A percentile compares a stretch with the other conserved stretches of the same genome.
These are phyloP conservation scores for Acarapis woodi DNA, from an alignment of 1,140 invertebrate genomes.

Conservation along the genomic window DNA sequence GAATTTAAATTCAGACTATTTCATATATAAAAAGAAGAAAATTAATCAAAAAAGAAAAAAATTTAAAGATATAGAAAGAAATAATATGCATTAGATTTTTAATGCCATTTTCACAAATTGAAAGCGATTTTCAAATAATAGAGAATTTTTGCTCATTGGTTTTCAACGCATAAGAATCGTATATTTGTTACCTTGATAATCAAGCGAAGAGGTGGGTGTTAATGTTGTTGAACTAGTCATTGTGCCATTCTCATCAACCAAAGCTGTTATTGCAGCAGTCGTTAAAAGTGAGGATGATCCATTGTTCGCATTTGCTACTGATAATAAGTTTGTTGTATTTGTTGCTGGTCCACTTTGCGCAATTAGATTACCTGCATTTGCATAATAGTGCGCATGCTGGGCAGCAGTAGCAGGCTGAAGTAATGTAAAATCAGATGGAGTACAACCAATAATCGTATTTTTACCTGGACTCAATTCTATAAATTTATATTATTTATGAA, in stretches of 20 bases:
- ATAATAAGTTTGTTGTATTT: not conserved
- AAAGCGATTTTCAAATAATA: no score
- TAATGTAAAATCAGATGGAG: constrained; percentile 1
- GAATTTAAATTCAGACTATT: no score
- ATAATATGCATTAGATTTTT: no score
- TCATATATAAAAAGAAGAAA: no score
- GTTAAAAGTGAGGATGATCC: not conserved
- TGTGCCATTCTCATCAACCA: no score
- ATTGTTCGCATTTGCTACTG: not conserved
- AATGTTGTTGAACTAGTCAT: no score
- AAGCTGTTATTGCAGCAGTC: not conserved
- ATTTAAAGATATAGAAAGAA: no score
- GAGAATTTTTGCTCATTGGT: no score
- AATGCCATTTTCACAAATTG: no score
- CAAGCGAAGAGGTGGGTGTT: not conserved
- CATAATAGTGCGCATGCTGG: not conserved
- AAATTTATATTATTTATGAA: no score
- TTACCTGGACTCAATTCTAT: constrained; percentile 2
- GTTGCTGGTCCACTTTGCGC: constrained; percentile 1
- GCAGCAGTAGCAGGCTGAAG: not conserved
- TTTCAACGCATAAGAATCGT: no score
- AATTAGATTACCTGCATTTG: not conserved
- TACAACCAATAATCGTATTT: not conserved
- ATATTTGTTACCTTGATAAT: not conserved
- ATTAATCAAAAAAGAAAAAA: no score